Evolutionary conservation across 1,140 invertebrate genomes (phyloP).

Genomic region (Drosophila quadrilineata): DNA sequence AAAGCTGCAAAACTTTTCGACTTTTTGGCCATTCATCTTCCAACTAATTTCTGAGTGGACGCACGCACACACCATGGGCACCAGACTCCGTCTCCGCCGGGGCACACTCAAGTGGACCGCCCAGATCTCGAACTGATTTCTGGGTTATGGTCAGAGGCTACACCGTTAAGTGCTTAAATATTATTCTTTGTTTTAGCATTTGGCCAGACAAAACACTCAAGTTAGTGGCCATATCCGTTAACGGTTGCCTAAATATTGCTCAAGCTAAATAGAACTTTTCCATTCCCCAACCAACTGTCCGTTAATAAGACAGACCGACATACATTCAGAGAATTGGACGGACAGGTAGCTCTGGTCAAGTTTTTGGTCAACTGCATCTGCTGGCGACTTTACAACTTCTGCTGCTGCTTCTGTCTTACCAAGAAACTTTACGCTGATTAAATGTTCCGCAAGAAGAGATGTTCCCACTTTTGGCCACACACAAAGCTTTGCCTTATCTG

Average conservation of each 20-base stretch:
- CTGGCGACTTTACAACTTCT: slow-evolving; percentile 49
- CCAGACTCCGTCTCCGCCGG: background rate
- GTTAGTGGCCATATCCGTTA: slow-evolving; percentile 73
- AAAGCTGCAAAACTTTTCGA: slow-evolving; percentile 75
- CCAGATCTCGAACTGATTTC: background rate
- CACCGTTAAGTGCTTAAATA: slow-evolving; percentile 78
- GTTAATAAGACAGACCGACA: no score
- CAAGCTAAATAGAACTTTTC: slow-evolving; percentile 65
- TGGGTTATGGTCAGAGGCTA: background rate
- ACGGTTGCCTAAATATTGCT: slow-evolving; percentile 75
- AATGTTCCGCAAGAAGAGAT: slow-evolving; percentile 59
- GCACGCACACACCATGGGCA: slow-evolving; percentile 48
- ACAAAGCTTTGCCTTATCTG: slow-evolving; percentile 9
- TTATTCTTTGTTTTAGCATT: slow-evolving; percentile 63
- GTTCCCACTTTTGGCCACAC: slow-evolving; percentile 32
- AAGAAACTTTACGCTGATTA: slow-evolving; percentile 65
- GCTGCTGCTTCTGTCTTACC: slow-evolving; percentile 13
- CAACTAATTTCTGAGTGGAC: slow-evolving; percentile 77
- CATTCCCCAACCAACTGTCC: slow-evolving; percentile 5
- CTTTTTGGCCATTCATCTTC: slow-evolving; percentile 73
- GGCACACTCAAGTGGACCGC: slow-evolving; percentile 11
- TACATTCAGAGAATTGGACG: slow-evolving; percentile 58
- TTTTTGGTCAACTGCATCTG: slow-evolving; percentile 40
- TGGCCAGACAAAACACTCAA: slow-evolving; percentile 56
- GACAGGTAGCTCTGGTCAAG: background rate